A percentile compares a stretch with the other conserved stretches of the same genome.
These are phyloP conservation scores for Oenanthe melanoleuca DNA, from an alignment of 2,113 vertebrate species.

Conservation along the genomic window DNA sequence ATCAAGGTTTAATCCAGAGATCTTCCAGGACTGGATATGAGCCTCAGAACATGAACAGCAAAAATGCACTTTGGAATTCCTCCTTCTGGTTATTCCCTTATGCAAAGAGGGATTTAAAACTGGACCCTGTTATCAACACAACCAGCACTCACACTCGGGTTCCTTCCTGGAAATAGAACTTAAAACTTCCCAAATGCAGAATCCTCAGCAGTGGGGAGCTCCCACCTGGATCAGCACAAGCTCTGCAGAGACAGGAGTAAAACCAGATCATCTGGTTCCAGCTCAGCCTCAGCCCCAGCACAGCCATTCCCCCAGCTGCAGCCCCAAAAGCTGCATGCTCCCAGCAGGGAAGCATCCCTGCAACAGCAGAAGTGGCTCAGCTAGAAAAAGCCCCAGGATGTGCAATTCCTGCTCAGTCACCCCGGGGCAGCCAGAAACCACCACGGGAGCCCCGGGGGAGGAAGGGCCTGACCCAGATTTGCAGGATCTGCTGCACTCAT, in stretches of 20 bases:
- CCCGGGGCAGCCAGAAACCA: neutral
- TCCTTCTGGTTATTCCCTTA: fast-evolving
- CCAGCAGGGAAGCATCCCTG: neutral
- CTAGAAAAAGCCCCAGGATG: neutral
- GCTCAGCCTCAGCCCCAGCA: neutral
- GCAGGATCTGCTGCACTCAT: neutral
- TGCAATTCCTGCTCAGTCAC: neutral
- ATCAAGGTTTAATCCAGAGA: neutral
- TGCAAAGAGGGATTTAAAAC: neutral
- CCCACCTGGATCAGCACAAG: fast-evolving
- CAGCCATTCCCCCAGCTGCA: neutral
- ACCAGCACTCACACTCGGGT: fast-evolving
- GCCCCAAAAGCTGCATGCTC: neutral
- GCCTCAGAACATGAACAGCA: fast-evolving
- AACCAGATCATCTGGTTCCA: neutral
- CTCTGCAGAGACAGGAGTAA: neutral
- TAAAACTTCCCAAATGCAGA: neutral
- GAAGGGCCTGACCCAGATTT: constrained; percentile 11
- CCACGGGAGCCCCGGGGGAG: neutral
- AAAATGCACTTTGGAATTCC: neutral
- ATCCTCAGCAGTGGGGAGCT: neutral
- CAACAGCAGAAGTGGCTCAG: neutral
- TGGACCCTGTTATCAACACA: fast-evolving
- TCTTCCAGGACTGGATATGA: neutral
- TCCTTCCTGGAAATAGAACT: neutral